Evolutionary conservation across 2,888 invertebrate species (phyloP), one percentile per base, ranked within the genome.

Genomic region (Bugula neritina): DNA sequence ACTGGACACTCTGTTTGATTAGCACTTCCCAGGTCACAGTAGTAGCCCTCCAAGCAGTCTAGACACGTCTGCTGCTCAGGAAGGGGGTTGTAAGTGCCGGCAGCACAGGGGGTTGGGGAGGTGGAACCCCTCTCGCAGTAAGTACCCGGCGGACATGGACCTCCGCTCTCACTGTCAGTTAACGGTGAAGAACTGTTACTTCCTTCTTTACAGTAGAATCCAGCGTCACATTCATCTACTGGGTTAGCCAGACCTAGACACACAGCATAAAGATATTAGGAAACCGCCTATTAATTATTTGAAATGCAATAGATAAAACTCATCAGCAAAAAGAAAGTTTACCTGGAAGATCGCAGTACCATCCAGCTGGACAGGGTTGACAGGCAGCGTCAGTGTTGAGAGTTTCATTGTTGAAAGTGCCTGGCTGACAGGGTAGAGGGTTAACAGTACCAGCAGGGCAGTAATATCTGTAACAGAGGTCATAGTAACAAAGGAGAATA

Each of bases 351-450:
- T 78, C 77, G 74, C 82, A 82, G 75, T 77, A 79, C 69, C 78
- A 79, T 1, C 82, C 82, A 23, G 79, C 79, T 29, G 78, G 76
- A 75, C 82, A 82, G 1, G 69, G 52, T 71, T 78, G 78, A 70
- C 82, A 82, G 25, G 78, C 77, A 0, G 75, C 23, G 55, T 55
- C 27, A 17, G 54, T 27, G 21, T 55, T 73, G 75, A 54, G 74
- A 35, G 81, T 81, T 27, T 74, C 71, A 71, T 82, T 82, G 76
- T 78, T 79, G 76, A 81, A 82, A 1, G 80, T 80, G 2, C 82
- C 82, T 3, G 78, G 75, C 34, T 81, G 81, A 73, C 82, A 82
- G 0, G 78, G 72, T 10, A 73, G 72, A 10, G 82, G 81, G 27
- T 77, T 77, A 52, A 76, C 77, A 17, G 80, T 81, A 63, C 78